Conservation (phyloP, 2,113 vertebrate species). For the Centropus unirufus region DNA sequence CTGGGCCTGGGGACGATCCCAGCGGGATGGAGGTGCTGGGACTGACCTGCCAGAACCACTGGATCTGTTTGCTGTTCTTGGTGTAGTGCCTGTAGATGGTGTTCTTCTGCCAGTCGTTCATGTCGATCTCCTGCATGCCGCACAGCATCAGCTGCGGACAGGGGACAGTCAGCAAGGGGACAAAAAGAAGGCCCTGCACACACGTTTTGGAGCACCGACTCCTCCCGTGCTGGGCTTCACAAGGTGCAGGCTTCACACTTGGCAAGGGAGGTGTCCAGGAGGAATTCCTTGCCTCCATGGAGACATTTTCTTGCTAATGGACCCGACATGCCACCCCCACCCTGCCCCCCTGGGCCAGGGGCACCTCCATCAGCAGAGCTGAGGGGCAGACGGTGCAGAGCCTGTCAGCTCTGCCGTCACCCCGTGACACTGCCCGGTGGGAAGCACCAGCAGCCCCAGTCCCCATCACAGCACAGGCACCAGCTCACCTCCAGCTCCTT, state of each 20-base stretch:
- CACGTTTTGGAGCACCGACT: accelerated
- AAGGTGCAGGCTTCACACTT: not conserved
- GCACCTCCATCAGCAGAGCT: accelerated
- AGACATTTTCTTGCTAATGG: accelerated
- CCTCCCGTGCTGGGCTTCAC: not conserved
- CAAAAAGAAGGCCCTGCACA: accelerated
- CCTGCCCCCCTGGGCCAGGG: accelerated
- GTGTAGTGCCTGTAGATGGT: conserved; percentile 97
- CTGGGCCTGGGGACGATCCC: not conserved
- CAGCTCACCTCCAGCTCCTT: conserved; percentile 88
- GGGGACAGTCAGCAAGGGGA: not conserved
- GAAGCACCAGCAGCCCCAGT: accelerated
- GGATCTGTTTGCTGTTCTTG: conserved; percentile 98
- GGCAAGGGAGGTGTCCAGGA: not conserved
- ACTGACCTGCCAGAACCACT: conserved; percentile 99
- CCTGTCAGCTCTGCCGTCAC: accelerated
- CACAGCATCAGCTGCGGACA: conserved; percentile 92
- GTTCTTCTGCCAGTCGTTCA: conserved; percentile 97
- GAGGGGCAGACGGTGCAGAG: not conserved
- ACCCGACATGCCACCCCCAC: not conserved
- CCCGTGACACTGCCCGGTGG: accelerated
- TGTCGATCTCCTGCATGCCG: conserved; percentile 97
- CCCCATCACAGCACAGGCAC: accelerated
- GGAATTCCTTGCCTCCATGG: accelerated
- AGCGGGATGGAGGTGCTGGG: not conserved